phyloP scores from a whole-genome alignment of 1,140 invertebrate species.

The Nasonia longicornis region DNA sequence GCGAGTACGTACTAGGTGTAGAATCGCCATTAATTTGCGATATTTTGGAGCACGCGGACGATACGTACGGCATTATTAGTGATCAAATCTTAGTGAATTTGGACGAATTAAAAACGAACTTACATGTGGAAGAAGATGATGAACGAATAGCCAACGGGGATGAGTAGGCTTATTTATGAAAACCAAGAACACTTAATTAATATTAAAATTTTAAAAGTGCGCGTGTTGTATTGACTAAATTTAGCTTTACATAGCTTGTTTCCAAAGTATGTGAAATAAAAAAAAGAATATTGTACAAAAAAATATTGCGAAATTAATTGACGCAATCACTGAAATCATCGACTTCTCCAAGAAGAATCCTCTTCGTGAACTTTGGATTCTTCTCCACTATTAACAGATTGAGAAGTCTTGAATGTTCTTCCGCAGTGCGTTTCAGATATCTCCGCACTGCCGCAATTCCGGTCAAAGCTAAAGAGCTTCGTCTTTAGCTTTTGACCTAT shows the following conservation, averaged over 20 bases:
- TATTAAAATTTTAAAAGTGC: slow-evolving; percentile 34
- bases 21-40: slow-evolving; percentile 92
- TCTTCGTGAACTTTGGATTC: no score
- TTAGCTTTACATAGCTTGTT: slow-evolving; percentile 25
- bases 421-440: no score
- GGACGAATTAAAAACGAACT: slow-evolving; percentile 62
- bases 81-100: slow-evolving; percentile 65
- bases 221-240: slow-evolving; percentile 23
- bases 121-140: slow-evolving; percentile 55
- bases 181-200: slow-evolving; percentile 14
- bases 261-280: slow-evolving; percentile 19
- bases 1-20: slow-evolving; percentile 92
- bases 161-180: slow-evolving; percentile 48
- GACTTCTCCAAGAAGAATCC: no score
- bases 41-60: slow-evolving; percentile 81
- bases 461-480: no score
- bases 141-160: slow-evolving; percentile 64
- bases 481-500: no score
- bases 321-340: no score
- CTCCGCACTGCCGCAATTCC: no score
- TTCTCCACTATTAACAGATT: no score
- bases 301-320: slow-evolving; percentile 3
- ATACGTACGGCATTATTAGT: slow-evolving; percentile 73
- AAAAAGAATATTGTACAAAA: slow-evolving; percentile 16
- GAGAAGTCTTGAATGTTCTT: no score